A percentile compares a stretch with the other conserved stretches of the same genome.
Evolutionary conservation across 2,888 invertebrate genomes (phyloP).

Genomic region (Standfussiana lucernea): DNA sequence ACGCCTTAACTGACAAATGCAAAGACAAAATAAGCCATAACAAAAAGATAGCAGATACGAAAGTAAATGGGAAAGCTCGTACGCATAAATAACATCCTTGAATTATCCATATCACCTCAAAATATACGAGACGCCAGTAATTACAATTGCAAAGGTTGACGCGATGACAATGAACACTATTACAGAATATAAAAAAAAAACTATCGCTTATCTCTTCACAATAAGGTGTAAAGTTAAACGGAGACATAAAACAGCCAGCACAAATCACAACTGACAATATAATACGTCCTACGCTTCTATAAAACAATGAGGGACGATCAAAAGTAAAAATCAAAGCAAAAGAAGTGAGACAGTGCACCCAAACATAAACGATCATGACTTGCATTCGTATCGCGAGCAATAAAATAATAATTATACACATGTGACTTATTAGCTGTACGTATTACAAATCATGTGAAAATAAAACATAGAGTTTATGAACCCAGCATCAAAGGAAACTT

Average conservation of each 20-base stretch:
- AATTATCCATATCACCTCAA: slow-evolving; percentile 55
- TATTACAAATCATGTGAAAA: slow-evolving; percentile 81
- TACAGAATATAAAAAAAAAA: slow-evolving; percentile 57
- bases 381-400: slow-evolving; percentile 86
- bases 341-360: slow-evolving; percentile 78
- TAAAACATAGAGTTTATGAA: slow-evolving; percentile 70
- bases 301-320: slow-evolving; percentile 81
- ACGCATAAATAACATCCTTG: slow-evolving; percentile 45
- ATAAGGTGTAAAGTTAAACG: slow-evolving; percentile 74
- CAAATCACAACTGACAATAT: slow-evolving; percentile 78
- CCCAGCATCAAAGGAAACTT: slow-evolving; percentile 42
- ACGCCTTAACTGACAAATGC: background rate
- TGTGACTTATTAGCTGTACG: slow-evolving; percentile 89
- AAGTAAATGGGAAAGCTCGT: background rate
- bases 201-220: slow-evolving; percentile 63
- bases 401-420: slow-evolving; percentile 90
- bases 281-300: slow-evolving; percentile 80
- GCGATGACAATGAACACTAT: slow-evolving; percentile 64
- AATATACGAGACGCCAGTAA: slow-evolving; percentile 65
- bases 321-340: slow-evolving; percentile 78
- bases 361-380: slow-evolving; percentile 84
- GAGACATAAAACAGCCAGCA: slow-evolving; percentile 70
- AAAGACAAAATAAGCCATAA: background rate
- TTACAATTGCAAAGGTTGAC: slow-evolving; percentile 59
- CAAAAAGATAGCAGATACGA: slow-evolving; percentile 10